Conservation (phyloP, 2,113 vertebrate genomes). For the Megaptera novaeangliae region DNA sequence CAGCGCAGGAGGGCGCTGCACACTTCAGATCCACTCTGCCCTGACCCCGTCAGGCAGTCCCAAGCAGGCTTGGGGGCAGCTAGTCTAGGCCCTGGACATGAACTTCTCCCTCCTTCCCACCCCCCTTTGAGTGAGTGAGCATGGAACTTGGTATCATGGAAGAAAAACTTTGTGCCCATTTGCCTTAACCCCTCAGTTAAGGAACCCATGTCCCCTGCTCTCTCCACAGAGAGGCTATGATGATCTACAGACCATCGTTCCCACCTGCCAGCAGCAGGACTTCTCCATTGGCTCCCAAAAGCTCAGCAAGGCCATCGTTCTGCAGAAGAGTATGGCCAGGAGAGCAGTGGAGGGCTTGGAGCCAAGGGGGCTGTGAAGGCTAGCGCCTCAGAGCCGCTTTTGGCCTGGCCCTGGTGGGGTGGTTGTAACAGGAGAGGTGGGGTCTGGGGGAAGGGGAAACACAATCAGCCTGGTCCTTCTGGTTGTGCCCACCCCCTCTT, state of each 20-base stretch:
- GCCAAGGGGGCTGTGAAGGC: neutral
- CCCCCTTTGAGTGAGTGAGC: neutral
- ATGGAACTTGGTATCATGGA: neutral
- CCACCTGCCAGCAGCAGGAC: conserved; percentile 97
- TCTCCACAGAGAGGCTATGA: conserved; percentile 94
- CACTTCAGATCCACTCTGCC: neutral
- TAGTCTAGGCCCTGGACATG: neutral
- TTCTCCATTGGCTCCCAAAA: conserved; percentile 93
- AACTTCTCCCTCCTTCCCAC: neutral
- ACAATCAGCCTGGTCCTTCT: neutral
- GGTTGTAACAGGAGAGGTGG: neutral
- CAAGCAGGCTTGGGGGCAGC: neutral
- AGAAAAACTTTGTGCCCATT: neutral
- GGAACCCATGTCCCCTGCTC: neutral
- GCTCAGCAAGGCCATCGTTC: conserved; percentile 95
- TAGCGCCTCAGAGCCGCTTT: neutral
- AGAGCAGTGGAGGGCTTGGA: neutral
- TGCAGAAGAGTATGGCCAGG: conserved; percentile 93
- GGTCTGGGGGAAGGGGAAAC: neutral
- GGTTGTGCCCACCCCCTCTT: neutral
- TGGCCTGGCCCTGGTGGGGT: neutral
- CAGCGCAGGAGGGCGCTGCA: neutral
- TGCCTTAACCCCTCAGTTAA: neutral
- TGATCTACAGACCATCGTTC: conserved; percentile 95
- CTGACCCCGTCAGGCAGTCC: neutral